Conservation (phyloP, 2,113 vertebrate genomes). For the Pelmatolapia mariae region DNA sequence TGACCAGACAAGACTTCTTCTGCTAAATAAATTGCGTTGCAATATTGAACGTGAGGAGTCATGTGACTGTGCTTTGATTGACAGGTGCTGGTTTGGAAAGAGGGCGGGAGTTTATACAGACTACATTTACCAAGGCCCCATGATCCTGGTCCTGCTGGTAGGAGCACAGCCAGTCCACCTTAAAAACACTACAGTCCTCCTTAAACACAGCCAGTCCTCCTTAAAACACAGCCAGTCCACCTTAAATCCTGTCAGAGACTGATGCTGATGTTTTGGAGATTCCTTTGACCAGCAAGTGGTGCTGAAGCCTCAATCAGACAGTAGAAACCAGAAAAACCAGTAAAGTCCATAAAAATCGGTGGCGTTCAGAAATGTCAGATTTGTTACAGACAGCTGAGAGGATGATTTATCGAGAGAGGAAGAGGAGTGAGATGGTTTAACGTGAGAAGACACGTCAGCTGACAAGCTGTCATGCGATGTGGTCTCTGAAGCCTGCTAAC, state of each 20-base stretch:
- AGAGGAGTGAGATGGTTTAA: neutral
- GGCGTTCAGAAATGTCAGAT: neutral
- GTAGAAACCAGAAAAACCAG: neutral
- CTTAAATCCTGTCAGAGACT: neutral
- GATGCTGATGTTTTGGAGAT: neutral
- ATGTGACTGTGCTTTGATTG: neutral
- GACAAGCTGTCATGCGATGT: neutral
- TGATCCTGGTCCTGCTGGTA: constrained; percentile 93
- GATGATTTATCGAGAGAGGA: neutral
- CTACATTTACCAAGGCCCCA: constrained; percentile 94
- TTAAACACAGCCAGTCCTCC: neutral
- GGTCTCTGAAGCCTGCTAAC: neutral
- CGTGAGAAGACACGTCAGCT: neutral
- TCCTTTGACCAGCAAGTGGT: neutral
- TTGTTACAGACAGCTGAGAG: neutral
- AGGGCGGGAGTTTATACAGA: constrained; percentile 86
- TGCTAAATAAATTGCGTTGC: neutral
- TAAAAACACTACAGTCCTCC: neutral
- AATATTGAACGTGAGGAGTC: neutral
- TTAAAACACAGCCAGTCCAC: neutral
- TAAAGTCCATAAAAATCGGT: neutral
- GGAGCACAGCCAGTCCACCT: constrained; percentile 26
- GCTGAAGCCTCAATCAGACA: neutral
- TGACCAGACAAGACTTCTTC: neutral
- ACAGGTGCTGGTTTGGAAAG: constrained; percentile 95